Percentiles rank a stretch among this genome's conserved stretches.
Conservation (phyloP, 2,888 invertebrate species). For the Nysson spinosus region DNA sequence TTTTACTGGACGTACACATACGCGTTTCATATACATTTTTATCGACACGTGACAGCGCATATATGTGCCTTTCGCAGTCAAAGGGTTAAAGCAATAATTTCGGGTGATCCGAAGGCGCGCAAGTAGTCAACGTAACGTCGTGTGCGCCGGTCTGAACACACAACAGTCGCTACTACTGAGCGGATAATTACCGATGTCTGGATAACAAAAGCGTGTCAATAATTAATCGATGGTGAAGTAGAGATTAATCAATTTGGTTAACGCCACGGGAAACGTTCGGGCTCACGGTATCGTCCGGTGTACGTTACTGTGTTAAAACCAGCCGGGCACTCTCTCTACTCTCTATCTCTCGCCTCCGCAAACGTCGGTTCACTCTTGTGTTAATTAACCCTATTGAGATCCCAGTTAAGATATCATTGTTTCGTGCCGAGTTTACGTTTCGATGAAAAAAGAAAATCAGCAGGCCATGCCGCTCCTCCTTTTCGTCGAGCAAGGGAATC, state of each 20-base stretch:
- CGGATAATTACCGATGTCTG: slow-evolving; percentile 65
- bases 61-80: too few species aligned
- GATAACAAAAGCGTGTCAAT: slow-evolving; percentile 73
- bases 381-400: slow-evolving; percentile 74
- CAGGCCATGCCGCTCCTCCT: slow-evolving; percentile 28
- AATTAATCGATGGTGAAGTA: slow-evolving; percentile 69
- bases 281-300: slow-evolving; percentile 34
- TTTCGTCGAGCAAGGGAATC: slow-evolving; percentile 20
- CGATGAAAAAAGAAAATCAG: slow-evolving; percentile 53
- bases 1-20: too few species aligned
- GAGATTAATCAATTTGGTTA: slow-evolving; percentile 73
- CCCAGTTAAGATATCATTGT: slow-evolving; percentile 69
- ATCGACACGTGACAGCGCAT: too few species aligned
- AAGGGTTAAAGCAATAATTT: not conserved
- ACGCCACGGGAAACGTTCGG: slow-evolving; percentile 51
- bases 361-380: slow-evolving; percentile 60
- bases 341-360: slow-evolving; percentile 53
- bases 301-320: slow-evolving; percentile 26
- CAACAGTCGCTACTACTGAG: slow-evolving; percentile 20
- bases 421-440: slow-evolving; percentile 52
- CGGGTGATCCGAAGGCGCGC: slow-evolving; percentile 3
- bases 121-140: not conserved
- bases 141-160: not conserved
- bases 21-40: too few species aligned
- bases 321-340: slow-evolving; percentile 8